Base-by-base conservation (phyloP, 2,797 vertebrate genomes). In the Clarias laeviceps region DNA sequence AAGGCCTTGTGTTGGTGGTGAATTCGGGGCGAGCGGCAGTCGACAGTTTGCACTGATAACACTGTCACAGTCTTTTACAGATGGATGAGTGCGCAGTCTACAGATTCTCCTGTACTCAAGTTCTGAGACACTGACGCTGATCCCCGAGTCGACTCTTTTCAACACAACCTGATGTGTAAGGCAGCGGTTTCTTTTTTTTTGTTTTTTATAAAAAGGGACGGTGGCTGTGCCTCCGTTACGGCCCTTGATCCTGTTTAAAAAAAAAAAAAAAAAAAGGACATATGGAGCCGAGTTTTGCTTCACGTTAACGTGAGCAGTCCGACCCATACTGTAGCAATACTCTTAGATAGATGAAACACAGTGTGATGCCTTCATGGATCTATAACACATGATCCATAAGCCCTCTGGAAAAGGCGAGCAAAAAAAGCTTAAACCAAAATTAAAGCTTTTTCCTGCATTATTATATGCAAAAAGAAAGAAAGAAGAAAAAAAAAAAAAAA, bases 1-100 rank as follows among this genome's bases (percentile, higher is more conserved):
- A 74, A 81, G 86, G 82, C 86, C 82, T 76, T 29, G 82, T 27
- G 59, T 72, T 40, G 77, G 76, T 79, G 65, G 56, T 40, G 40
- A 57, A 27, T 15, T 54, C 34, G 24, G 24, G 74, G 65, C 29
- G 40, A 22, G 15, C n/a, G 11, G 62, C 80, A 20, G 61, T 66
- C 37, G 11, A 37, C 64, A 17, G 62, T 27, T 7, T 57, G 61
- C 40, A 34, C 72, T 18, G 72, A 45, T 50, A 77, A 78, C 56
- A 83, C 37, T 78, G 78, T 77, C 56, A 29, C 0, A 45, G 77
- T 80, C 77, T 79, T 64, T n/a, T 5, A 79, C 59, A 80, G 77
- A 64, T 15, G 29, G 59, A 62, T 6, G 61, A 65, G n/a, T 14
- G 78, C 65, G 78, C 7, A 27, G 37, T 64, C n/a, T 29, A 80